These are phyloP conservation scores for Zaprionus vittiger DNA, from an alignment of 1,140 invertebrate species.

Conservation along the genomic window DNA sequence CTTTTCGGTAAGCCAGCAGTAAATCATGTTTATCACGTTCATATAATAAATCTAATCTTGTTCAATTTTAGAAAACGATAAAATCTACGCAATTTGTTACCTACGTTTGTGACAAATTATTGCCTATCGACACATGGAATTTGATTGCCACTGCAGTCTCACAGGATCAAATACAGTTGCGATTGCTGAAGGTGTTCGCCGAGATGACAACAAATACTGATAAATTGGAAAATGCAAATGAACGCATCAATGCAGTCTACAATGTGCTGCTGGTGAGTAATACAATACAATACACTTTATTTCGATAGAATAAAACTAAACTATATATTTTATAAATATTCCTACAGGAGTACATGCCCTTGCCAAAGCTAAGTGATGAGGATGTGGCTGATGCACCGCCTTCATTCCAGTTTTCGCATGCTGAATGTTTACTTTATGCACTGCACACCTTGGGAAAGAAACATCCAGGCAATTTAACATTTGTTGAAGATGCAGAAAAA, in stretches of 20 bases:
- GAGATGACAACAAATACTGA: conserved; percentile 91
- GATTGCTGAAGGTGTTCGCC: conserved; percentile 94
- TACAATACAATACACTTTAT: not conserved
- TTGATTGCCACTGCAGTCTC: conserved; percentile 86
- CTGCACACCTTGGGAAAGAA: conserved; percentile 95
- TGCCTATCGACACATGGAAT: conserved; percentile 88
- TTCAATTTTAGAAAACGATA: conserved; percentile 90
- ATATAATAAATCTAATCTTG: conserved; percentile 48
- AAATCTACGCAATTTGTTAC: conserved; percentile 94
- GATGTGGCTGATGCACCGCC: conserved; percentile 87
- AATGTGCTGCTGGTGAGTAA: conserved; percentile 90
- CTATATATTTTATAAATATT: conserved; percentile 41
- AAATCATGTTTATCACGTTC: not conserved
- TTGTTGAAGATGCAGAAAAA: conserved; percentile 91
- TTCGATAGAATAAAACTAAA: not conserved
- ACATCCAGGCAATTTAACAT: conserved; percentile 88
- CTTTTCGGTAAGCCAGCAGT: conserved; percentile 89
- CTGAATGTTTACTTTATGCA: conserved; percentile 96
- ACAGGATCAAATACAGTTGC: conserved; percentile 90
- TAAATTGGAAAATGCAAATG: conserved; percentile 89
- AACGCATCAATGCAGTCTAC: conserved; percentile 91
- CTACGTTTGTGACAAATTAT: conserved; percentile 94
- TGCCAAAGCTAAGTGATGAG: conserved; percentile 90
- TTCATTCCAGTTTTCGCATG: conserved; percentile 95
- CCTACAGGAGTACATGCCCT: conserved; percentile 89